These are phyloP conservation scores for Synanthedon andrenaeformis DNA, from an alignment of 2,888 invertebrate species.

Conservation along the genomic window DNA sequence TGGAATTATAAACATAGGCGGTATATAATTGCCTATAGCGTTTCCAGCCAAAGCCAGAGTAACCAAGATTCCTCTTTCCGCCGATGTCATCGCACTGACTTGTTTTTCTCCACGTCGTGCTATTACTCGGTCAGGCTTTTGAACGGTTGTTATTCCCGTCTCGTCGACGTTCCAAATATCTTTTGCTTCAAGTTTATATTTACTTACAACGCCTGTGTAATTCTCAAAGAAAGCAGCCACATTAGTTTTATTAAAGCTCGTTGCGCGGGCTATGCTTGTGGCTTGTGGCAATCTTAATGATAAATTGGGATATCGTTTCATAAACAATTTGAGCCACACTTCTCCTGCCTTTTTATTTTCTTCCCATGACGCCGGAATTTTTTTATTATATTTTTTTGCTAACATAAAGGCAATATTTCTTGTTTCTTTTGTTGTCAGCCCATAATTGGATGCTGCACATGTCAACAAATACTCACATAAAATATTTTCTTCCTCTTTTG, in stretches of 20 bases:
- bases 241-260: constrained; percentile 9
- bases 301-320: constrained; percentile 7
- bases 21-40: constrained; percentile 8
- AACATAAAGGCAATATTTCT: constrained; percentile 4
- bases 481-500: constrained; percentile 7
- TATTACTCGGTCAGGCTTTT: constrained; percentile 1
- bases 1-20: constrained; percentile 15
- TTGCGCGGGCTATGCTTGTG: constrained; percentile 10
- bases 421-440: constrained; percentile 8
- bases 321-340: constrained; percentile 7
- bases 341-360: constrained; percentile 7
- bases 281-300: constrained; percentile 9
- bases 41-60: constrained; percentile 12
- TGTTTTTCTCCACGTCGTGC: constrained; percentile 14
- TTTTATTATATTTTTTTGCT: constrained; percentile 9
- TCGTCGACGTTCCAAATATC: constrained; percentile 38
- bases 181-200: constrained; percentile 2
- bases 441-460: constrained; percentile 7
- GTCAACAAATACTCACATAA: constrained; percentile 7
- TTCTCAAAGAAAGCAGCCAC: constrained; percentile 4
- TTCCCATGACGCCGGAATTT: constrained; percentile 7
- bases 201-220: background rate
- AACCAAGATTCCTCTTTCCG: constrained; percentile 18
- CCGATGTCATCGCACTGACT: constrained; percentile 30
- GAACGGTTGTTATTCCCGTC: constrained; percentile 28